Evolutionary conservation across 2,888 invertebrate species (phyloP).

Genomic region (Empis stercorea): DNA sequence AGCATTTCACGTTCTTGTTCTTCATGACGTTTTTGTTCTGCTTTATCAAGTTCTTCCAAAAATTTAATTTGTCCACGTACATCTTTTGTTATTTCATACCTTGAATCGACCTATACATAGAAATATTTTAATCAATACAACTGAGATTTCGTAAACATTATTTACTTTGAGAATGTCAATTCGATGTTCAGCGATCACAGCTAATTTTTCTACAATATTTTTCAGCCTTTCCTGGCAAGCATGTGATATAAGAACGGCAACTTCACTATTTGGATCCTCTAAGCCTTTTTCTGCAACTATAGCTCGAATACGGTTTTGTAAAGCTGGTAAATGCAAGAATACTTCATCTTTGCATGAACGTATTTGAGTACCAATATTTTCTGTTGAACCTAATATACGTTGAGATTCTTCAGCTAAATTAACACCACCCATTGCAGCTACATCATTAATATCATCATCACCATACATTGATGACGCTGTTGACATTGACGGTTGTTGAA

Average conservation of each 20-base stretch:
- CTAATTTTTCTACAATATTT: slow-evolving; percentile 79
- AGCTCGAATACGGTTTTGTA: slow-evolving; percentile 65
- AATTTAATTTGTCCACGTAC: slow-evolving; percentile 90
- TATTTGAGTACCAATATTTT: slow-evolving; percentile 79
- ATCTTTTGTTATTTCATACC: slow-evolving; percentile 82
- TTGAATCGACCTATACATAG: slow-evolving; percentile 55
- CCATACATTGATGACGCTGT: slow-evolving; percentile 46
- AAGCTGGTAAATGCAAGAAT: slow-evolving; percentile 62
- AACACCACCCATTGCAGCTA: slow-evolving; percentile 98
- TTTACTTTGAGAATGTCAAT: slow-evolving; percentile 78
- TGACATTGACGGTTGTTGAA: slow-evolving; percentile 40
- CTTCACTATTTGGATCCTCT: slow-evolving; percentile 72
- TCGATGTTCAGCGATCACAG: slow-evolving; percentile 87
- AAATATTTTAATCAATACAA: slow-evolving; percentile 1
- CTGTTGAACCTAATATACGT: slow-evolving; percentile 81
- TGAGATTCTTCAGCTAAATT: slow-evolving; percentile 94
- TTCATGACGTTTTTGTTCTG: slow-evolving; percentile 87
- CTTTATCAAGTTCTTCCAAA: slow-evolving; percentile 87
- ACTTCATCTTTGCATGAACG: slow-evolving; percentile 87
- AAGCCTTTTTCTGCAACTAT: slow-evolving; percentile 63
- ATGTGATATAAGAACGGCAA: slow-evolving; percentile 83
- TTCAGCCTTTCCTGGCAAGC: slow-evolving; percentile 89
- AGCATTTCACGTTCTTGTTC: slow-evolving; percentile 92
- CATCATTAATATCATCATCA: slow-evolving; percentile 96
- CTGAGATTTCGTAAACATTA: not conserved